Percentiles rank a stretch among this genome's conserved stretches.
phyloP scores from a whole-genome alignment of 2,888 invertebrate species.

The Drosophila parthenogenetica region DNA sequence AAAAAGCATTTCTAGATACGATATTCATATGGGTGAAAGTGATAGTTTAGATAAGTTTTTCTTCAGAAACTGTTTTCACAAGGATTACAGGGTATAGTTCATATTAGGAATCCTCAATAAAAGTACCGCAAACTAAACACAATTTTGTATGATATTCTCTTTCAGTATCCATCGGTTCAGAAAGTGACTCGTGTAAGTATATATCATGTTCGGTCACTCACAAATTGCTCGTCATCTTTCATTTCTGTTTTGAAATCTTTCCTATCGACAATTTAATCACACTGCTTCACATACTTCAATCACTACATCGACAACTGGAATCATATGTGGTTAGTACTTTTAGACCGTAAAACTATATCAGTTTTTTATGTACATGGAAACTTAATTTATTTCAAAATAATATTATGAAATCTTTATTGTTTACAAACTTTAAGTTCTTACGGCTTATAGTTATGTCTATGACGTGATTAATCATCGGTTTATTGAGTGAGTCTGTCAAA shows the following conservation, averaged over 20 bases:
- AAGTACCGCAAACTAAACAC: constrained; percentile 23
- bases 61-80: constrained; percentile 1
- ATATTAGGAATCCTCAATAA: constrained; percentile 4
- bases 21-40: constrained; percentile 73
- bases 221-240: constrained; percentile 50
- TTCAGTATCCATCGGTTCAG: constrained; percentile 77
- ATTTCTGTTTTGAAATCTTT: constrained; percentile 49
- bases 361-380: neutral
- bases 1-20: constrained; percentile 62
- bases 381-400: no score
- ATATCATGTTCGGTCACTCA: constrained; percentile 14
- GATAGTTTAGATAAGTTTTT: constrained; percentile 1
- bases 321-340: constrained; percentile 62
- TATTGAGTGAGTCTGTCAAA: no score
- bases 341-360: constrained; percentile 13
- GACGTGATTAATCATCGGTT: no score
- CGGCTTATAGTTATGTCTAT: no score
- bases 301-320: constrained; percentile 64
- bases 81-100: neutral
- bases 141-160: constrained; percentile 53
- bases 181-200: constrained; percentile 80
- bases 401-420: no score
- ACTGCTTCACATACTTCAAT: constrained; percentile 53
- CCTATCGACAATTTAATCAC: constrained; percentile 47
- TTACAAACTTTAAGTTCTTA: no score